Evolutionary conservation across 2,888 invertebrate genomes (phyloP), one percentile per base, ranked within the genome.

Genomic region (Calameuta idolon): DNA sequence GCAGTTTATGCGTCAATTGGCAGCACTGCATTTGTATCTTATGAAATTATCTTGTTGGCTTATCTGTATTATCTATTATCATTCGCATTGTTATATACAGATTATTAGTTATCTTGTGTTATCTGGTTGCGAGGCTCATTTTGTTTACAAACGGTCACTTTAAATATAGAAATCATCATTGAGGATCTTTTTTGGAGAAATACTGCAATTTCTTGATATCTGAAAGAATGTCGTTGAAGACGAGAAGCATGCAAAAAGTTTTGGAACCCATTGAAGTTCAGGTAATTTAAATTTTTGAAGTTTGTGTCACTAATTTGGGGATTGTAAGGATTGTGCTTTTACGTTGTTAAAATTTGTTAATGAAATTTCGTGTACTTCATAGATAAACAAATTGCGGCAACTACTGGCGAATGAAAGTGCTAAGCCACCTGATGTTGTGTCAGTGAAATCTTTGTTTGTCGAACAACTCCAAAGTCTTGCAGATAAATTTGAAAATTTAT

Each of bases 151-250:
- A 80, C 77, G 76, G 80, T 73, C 37, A 78, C 77, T 71, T 76
- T 76, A n/a, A 76, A 76, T 30, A 12, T 69, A 15, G 33, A 30
- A n/a, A 55, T 15, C 75, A 55, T 23, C 9, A 9, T 55, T 55
- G 23, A 23, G 55, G 23, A 55, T 55, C 55, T 23, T 55, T 40
- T 55, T 55, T 55, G 23, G 9, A 55, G 55, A 55, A 23, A 55
- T 55, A 55, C 23, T 23, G 55, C 23, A 55, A 23, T 55, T 55
- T 23, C 23, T 55, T 23, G 23, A 55, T 55, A 55, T 37, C 34
- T 34, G 11, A 34, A 75, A 83, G 81, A 77, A 90, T 90, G 89
- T 81, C 82, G 40, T 76, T 91, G 34, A 91, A 91, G 81, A 91
- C 90, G 33, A 88, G 84, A 78, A 85, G 85, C 77, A 88, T 89